These are phyloP conservation scores for Epicauta chinensis DNA, from an alignment of 1,140 invertebrate genomes.

Conservation along the genomic window DNA sequence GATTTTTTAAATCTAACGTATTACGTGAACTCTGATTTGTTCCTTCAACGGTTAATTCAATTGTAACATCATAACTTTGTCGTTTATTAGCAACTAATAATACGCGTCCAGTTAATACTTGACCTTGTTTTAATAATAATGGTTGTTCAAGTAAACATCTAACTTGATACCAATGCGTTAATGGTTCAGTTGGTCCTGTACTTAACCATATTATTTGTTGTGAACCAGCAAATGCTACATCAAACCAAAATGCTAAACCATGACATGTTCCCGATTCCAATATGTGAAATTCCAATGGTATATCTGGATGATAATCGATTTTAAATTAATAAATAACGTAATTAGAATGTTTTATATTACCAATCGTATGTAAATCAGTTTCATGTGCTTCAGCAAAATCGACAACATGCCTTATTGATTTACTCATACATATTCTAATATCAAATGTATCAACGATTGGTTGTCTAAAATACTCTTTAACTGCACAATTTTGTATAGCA, in stretches of 20 bases:
- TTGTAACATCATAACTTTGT: constrained; percentile 99
- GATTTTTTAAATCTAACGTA: constrained; percentile 96
- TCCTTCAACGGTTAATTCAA: constrained; percentile 86
- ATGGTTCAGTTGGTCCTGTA: constrained; percentile 96
- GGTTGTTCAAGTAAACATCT: constrained; percentile 91
- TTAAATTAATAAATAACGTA: not conserved
- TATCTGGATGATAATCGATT: constrained; percentile 55
- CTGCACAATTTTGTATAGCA: constrained; percentile 80
- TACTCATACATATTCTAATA: constrained; percentile 93
- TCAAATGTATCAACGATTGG: constrained; percentile 99
- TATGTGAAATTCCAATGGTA: constrained; percentile 91
- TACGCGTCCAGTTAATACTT: constrained; percentile 82
- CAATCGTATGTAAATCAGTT: constrained; percentile 90
- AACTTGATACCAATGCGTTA: constrained; percentile 99
- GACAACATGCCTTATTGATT: constrained; percentile 90
- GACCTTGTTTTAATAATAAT: constrained; percentile 91
- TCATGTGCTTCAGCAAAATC: constrained; percentile 93
- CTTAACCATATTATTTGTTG: constrained; percentile 92
- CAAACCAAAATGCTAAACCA: constrained; percentile 99
- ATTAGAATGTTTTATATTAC: constrained; percentile 40
- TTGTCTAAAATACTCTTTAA: constrained; percentile 97
- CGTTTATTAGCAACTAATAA: constrained; percentile 88
- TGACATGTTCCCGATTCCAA: constrained; percentile 92
- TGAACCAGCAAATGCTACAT: constrained; percentile 95
- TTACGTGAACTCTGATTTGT: constrained; percentile 78